Evolutionary conservation across 2,888 invertebrate species (phyloP).

Genomic region (Apamea crenata): DNA sequence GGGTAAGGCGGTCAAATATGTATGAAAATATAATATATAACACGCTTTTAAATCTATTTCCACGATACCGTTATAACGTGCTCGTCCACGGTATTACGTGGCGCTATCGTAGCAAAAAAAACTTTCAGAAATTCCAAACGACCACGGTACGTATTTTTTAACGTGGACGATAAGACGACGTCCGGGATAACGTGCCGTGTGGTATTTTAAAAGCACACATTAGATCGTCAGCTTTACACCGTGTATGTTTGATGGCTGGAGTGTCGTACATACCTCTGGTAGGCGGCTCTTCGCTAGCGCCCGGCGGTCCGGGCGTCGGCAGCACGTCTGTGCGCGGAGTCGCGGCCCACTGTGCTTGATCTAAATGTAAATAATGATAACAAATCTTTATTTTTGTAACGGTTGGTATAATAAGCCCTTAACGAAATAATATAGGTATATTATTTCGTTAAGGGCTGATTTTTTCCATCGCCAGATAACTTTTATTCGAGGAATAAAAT

Average conservation of each 20-base stretch:
- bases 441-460: too few species aligned
- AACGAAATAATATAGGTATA: too few species aligned
- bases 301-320: conserved; percentile 55
- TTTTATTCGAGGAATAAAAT: too few species aligned
- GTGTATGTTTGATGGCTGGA: neutral
- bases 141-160: neutral
- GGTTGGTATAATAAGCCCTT: neutral
- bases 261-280: conserved; percentile 24
- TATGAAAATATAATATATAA: too few species aligned
- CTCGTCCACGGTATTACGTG: neutral
- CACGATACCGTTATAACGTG: too few species aligned
- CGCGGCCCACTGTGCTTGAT: conserved; percentile 60
- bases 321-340: conserved; percentile 63
- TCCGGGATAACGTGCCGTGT: neutral
- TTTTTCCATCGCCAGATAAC: too few species aligned
- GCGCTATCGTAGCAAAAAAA: neutral
- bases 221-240: neutral
- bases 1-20: too few species aligned
- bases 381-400: neutral
- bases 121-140: neutral
- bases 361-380: conserved; percentile 20
- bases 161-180: too few species aligned
- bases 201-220: neutral
- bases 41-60: too few species aligned
- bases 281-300: conserved; percentile 34